These are phyloP conservation scores for Myxocyprinus asiaticus DNA, from an alignment of 2,113 vertebrate genomes.

Conservation along the genomic window DNA sequence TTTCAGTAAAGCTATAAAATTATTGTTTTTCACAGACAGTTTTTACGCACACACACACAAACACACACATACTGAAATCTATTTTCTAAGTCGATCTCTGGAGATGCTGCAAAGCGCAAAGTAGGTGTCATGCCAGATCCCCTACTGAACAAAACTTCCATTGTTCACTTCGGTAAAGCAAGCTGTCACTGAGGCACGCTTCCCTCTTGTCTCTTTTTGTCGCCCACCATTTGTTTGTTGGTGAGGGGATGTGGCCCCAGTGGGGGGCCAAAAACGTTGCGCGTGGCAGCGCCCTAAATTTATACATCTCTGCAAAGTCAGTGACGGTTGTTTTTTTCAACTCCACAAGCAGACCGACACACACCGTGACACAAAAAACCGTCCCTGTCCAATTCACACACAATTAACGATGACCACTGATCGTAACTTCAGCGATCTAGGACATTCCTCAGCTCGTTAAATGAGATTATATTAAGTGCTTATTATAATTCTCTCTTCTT, in stretches of 20 bases:
- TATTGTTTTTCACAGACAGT: slow-evolving; percentile 19
- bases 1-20: slow-evolving; percentile 27
- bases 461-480: slow-evolving; percentile 44
- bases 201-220: slow-evolving; percentile 72
- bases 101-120: slow-evolving; percentile 42
- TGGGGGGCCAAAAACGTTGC: slow-evolving; percentile 67
- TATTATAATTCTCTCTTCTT: slow-evolving; percentile 43
- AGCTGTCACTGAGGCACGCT: slow-evolving; percentile 72
- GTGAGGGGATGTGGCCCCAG: slow-evolving; percentile 73
- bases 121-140: slow-evolving; percentile 68
- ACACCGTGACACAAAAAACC: background rate
- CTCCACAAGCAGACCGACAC: background rate
- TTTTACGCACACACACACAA: slow-evolving; percentile 20
- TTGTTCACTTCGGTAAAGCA: slow-evolving; percentile 78
- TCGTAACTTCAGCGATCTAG: background rate
- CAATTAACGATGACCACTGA: slow-evolving; percentile 6
- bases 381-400: background rate
- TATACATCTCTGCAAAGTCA: slow-evolving; percentile 56
- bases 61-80: slow-evolving; percentile 60
- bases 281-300: slow-evolving; percentile 74
- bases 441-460: slow-evolving; percentile 11
- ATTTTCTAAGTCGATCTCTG: slow-evolving; percentile 77
- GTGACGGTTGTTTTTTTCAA: background rate
- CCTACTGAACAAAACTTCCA: slow-evolving; percentile 78
- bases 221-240: slow-evolving; percentile 76